Evolutionary conservation across 2,888 invertebrate genomes (phyloP).

Genomic region (Mesorhabditis belari): DNA sequence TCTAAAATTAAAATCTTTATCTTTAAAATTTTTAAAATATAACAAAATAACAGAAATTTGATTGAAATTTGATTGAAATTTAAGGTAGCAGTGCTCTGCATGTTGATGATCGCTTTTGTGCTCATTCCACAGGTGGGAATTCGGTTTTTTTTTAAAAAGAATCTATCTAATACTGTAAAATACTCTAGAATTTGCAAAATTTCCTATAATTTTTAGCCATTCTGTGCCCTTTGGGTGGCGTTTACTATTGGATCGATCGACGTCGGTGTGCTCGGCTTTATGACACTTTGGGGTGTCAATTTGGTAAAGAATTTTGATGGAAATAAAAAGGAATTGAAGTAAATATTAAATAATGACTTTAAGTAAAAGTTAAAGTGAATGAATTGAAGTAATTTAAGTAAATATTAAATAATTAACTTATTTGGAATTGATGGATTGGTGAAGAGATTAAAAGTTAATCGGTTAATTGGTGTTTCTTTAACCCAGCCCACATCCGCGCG

Average conservation of each 20-base stretch:
- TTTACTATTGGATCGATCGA: conserved; percentile 88
- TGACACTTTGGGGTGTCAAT: conserved; percentile 82
- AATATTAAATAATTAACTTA: no score
- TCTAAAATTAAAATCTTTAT: not conserved
- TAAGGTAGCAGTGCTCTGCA: conserved; percentile 70
- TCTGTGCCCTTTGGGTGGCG: conserved; percentile 84
- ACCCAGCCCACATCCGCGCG: no score
- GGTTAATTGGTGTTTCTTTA: no score
- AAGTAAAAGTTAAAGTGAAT: not conserved
- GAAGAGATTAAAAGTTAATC: no score
- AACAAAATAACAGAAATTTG: no score
- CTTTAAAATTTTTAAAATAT: no score
- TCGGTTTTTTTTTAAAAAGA: no score
- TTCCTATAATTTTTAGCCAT: conserved; percentile 59
- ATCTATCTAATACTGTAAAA: not conserved
- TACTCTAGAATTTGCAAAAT: not conserved
- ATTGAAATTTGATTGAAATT: no score
- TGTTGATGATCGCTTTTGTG: conserved; percentile 86
- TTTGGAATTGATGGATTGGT: no score
- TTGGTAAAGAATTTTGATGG: no score
- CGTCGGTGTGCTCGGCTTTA: conserved; percentile 84
- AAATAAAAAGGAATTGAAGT: not conserved
- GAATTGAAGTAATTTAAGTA: not conserved
- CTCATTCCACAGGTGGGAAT: conserved; percentile 71
- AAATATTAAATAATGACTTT: not conserved